Evolutionary conservation across 2,113 vertebrate genomes (phyloP), one percentile per base, ranked within the genome.

Genomic region (Gopherus flavomarginatus): DNA sequence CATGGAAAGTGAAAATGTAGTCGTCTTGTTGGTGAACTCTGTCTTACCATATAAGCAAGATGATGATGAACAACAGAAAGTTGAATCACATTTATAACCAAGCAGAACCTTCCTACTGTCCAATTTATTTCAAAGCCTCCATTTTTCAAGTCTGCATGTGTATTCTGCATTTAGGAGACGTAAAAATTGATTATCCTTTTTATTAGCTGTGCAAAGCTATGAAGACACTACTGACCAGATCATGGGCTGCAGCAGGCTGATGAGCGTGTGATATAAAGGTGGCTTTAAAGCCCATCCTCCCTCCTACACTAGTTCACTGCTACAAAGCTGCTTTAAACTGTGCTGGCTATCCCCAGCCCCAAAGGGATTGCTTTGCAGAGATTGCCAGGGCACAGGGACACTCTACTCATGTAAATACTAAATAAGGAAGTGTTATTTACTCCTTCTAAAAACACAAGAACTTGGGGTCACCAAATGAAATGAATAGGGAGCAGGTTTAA

Each of bases 131-230:
- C 81, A 94, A 94, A 95, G 69, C 88, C 87, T 3, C n/a, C 3
- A 24, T 12, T 96, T 96, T 90, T 78, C 54, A 62, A 47, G 35
- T 50, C 90, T 78, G 22, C 35, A 42, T 75, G 80, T 57, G 6
- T 87, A 56, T 57, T 97, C 82, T 80, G n/a, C 78, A 85, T 90
- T 94, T 85, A 92, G 54, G 75, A 90, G 81, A 85, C 79, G 52
- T 90, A 90, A 95, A 95, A 95, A 94, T 83, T 75, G 88, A 95
- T 91, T 90, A 85, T 89, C 81, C 35, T 54, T 85, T 96, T 95
- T 94, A 96, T 83, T 95, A 88, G 82, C 84, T 90, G 94, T 95
- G 80, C 78, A 90, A 94, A 85, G 31, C 31, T 89, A 31, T 16
- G 56, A 84, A 81, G 85, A 89, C 44, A 92, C 62, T 54, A 53